Conservation (phyloP, 2,797 vertebrate species). For the Schizopygopsis pylzovi region DNA sequence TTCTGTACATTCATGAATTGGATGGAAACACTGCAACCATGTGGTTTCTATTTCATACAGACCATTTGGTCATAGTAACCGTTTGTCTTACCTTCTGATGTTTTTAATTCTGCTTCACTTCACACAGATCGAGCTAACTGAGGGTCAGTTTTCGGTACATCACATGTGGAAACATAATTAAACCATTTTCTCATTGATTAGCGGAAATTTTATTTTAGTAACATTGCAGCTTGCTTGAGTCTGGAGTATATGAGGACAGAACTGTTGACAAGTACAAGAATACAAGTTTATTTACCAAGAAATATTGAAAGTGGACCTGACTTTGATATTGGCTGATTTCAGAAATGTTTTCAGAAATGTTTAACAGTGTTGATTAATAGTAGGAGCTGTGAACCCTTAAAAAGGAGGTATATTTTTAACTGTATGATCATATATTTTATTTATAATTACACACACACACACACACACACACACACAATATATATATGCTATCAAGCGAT, state of each 20-base stretch:
- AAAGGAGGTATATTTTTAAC: neutral
- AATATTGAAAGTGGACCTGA: neutral
- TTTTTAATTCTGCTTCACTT: conserved; percentile 4
- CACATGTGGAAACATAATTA: conserved; percentile 4
- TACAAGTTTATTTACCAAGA: neutral
- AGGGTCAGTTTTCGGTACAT: neutral
- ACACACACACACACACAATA: too few relatives aligned
- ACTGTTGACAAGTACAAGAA: neutral
- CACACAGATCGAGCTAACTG: neutral
- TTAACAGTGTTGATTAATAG: neutral
- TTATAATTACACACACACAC: too few relatives aligned
- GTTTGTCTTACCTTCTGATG: neutral
- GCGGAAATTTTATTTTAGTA: neutral
- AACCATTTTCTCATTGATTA: neutral
- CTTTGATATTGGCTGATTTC: conserved; percentile 2
- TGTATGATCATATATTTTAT: too few relatives aligned
- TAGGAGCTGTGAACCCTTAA: neutral
- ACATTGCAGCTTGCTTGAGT: neutral
- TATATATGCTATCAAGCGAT: too few relatives aligned
- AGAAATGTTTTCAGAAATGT: neutral
- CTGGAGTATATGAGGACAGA: neutral
- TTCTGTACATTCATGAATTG: neutral
- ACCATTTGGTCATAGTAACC: neutral
- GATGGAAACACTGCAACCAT: neutral
- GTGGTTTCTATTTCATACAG: conserved; percentile 1